Conservation (phyloP, 2,797 vertebrate genomes). For the Phylloscopus collybita region DNA sequence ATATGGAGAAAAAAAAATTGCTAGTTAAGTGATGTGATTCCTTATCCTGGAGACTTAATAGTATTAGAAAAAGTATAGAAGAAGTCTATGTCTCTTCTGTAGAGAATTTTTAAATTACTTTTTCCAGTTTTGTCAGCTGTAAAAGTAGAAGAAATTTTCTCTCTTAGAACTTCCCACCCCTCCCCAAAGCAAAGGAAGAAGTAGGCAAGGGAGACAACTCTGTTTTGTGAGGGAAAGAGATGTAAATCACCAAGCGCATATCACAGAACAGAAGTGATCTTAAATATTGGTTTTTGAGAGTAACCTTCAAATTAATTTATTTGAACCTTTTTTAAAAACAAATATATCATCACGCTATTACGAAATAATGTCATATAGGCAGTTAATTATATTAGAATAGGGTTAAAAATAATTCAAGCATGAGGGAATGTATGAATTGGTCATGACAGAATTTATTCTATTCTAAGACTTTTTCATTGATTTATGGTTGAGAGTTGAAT, state of each 20-base stretch:
- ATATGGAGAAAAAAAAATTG: not conserved
- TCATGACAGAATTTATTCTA: not conserved
- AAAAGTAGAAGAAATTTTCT: not conserved
- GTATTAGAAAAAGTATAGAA: not conserved
- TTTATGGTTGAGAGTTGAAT: not conserved
- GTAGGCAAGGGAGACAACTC: not conserved
- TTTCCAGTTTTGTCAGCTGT: not conserved
- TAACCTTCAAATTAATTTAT: not conserved
- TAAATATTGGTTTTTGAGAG: not conserved
- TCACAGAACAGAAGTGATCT: not conserved
- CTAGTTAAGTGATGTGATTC: not conserved
- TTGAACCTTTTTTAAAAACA: not conserved
- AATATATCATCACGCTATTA: not conserved
- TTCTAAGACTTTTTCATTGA: not conserved
- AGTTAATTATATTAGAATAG: not conserved
- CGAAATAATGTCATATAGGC: not conserved
- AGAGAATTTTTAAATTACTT: not conserved
- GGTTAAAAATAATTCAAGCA: not conserved
- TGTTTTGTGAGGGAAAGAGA: not conserved
- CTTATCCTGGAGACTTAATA: not conserved
- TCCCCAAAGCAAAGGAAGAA: not conserved
- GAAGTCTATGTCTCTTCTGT: not conserved
- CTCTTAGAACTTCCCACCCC: not conserved
- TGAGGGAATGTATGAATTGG: not conserved
- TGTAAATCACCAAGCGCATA: not conserved